Percentiles rank a stretch among this genome's conserved stretches.
Conservation (phyloP, 2,113 vertebrate species). For the Struthio camelus region DNA sequence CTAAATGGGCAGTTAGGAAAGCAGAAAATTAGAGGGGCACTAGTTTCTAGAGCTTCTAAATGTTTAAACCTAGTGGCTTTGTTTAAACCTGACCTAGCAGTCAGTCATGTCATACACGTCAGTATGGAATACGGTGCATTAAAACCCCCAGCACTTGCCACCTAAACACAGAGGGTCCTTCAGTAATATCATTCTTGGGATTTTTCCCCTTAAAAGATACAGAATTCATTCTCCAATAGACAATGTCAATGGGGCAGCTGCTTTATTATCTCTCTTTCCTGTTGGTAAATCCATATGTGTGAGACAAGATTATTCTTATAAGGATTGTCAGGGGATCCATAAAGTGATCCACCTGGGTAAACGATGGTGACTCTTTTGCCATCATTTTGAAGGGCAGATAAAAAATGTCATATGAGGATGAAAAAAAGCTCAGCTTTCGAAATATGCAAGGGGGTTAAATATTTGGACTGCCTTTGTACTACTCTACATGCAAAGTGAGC, state of each 20-base stretch:
- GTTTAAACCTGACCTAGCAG: no score
- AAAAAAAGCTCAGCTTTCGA: constrained; percentile 19
- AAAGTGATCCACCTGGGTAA: constrained; percentile 29
- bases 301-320: not conserved
- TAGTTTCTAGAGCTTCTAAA: not conserved
- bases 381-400: constrained; percentile 6
- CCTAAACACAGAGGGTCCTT: not conserved
- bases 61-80: not conserved
- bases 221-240: not conserved
- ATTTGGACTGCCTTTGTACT: constrained; percentile 30
- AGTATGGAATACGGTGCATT: not conserved
- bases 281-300: not conserved
- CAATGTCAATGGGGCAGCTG: not conserved
- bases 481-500: not conserved
- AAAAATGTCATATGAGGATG: not conserved
- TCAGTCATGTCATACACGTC: not conserved
- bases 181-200: not conserved
- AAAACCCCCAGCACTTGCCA: not conserved
- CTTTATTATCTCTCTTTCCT: not conserved
- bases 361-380: not conserved
- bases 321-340: not conserved
- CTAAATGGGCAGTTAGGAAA: not conserved
- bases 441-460: constrained; percentile 56
- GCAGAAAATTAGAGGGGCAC: not conserved
- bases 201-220: not conserved